Evolutionary conservation across 1,140 invertebrate species (phyloP).

Genomic region (Papilio helenus): DNA sequence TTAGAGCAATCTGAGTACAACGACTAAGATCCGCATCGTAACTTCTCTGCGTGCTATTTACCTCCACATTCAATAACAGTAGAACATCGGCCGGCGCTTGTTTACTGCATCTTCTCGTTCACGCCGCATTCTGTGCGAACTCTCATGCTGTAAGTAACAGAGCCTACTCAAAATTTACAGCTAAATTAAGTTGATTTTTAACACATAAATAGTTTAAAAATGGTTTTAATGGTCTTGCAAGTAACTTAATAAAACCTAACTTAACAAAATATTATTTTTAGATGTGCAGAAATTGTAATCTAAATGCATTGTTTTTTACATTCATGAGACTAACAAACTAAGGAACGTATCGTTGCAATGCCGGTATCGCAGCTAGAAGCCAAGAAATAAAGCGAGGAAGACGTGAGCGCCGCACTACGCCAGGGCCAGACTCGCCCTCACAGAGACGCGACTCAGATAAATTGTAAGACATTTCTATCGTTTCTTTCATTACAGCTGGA

Average conservation of each 20-base stretch:
- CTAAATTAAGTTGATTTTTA: no score
- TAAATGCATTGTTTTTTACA: no score
- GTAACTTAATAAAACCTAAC: no score
- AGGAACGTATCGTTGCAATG: neutral
- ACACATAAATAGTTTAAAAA: no score
- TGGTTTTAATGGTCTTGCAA: no score
- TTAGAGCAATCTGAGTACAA: neutral
- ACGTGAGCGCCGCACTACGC: neutral
- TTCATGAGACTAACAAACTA: neutral
- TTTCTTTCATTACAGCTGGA: neutral
- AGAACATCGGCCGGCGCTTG: neutral
- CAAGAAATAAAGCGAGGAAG: neutral
- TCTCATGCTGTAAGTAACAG: neutral
- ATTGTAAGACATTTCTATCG: neutral
- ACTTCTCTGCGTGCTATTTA: neutral
- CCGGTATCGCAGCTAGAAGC: neutral
- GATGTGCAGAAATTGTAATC: no score
- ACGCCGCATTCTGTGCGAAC: neutral
- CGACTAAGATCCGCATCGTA: neutral
- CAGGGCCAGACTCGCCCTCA: neutral
- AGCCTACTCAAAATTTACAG: no score
- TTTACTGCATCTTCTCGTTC: neutral
- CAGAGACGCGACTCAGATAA: neutral
- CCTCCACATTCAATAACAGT: neutral
- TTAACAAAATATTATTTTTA: no score